Evolutionary conservation across 2,888 invertebrate species (phyloP).

Genomic region (Netelia inedita): DNA sequence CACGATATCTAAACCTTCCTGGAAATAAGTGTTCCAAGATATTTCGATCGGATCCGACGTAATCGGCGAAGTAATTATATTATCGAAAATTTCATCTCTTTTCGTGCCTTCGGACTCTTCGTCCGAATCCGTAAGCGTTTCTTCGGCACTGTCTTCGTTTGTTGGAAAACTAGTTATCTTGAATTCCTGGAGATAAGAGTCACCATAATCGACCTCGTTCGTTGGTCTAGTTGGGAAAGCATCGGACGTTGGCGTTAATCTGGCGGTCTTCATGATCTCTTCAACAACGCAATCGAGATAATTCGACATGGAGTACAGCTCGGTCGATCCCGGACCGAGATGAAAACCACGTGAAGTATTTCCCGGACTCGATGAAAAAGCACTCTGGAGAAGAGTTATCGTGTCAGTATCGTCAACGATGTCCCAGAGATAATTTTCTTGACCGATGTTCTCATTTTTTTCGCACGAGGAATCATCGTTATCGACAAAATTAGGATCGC

Average conservation of each 20-base stretch:
- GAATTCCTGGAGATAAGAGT: slow-evolving; percentile 60
- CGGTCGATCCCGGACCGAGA: slow-evolving; percentile 62
- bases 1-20: neutral
- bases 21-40: slow-evolving; percentile 50
- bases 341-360: slow-evolving; percentile 66
- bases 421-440: slow-evolving; percentile 55
- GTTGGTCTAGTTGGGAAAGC: slow-evolving; percentile 14
- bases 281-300: slow-evolving; percentile 65
- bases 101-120: neutral
- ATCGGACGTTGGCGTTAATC: slow-evolving; percentile 34
- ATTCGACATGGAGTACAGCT: slow-evolving; percentile 66
- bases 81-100: neutral
- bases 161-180: slow-evolving; percentile 15
- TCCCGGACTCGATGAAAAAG: slow-evolving; percentile 67
- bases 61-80: neutral
- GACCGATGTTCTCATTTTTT: neutral
- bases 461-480: neutral
- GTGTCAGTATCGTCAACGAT: slow-evolving; percentile 68
- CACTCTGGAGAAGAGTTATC: slow-evolving; percentile 64
- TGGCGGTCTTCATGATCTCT: slow-evolving; percentile 69
- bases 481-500: neutral
- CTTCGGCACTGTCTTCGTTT: slow-evolving; percentile 19
- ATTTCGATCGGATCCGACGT: slow-evolving; percentile 12
- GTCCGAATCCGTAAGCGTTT: slow-evolving; percentile 40
- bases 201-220: slow-evolving; percentile 66